Percentiles rank a stretch among this genome's conserved stretches.
phyloP scores from a whole-genome alignment of 2,888 invertebrate genomes.

The Pycnomerus fuliginosus region DNA sequence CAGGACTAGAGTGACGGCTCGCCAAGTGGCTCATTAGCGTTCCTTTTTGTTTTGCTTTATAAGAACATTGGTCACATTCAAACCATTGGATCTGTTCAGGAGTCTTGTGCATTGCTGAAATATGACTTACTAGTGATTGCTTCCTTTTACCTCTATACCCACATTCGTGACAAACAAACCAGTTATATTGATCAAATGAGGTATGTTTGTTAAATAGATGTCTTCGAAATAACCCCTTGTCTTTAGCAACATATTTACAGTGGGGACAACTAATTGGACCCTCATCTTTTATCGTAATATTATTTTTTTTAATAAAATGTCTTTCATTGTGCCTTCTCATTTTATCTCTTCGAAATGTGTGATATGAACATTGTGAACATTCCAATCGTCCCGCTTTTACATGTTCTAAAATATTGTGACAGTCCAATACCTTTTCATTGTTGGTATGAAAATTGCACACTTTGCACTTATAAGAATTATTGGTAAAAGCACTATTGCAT shows the following conservation, averaged over 20 bases:
- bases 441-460: too few species aligned
- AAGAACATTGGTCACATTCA: slow-evolving; percentile 2
- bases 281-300: neutral
- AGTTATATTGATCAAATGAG: neutral
- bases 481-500: too few species aligned
- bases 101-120: too few species aligned
- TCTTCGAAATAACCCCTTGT: neutral
- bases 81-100: too few species aligned
- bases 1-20: too few species aligned
- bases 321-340: neutral
- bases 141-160: neutral
- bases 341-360: neutral
- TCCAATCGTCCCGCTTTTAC: too few species aligned
- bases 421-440: too few species aligned
- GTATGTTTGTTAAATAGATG: slow-evolving; percentile 1
- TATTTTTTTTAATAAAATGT: neutral
- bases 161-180: neutral
- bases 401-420: too few species aligned
- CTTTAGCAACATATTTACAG: neutral
- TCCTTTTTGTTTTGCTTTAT: too few species aligned
- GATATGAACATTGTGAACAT: neutral
- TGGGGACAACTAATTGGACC: neutral
- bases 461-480: too few species aligned
- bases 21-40: too few species aligned
- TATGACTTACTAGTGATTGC: too few species aligned